A percentile compares a stretch with the other conserved stretches of the same genome.
Evolutionary conservation across 2,113 vertebrate genomes (phyloP).

Genomic region (Epinephelus lanceolatus): DNA sequence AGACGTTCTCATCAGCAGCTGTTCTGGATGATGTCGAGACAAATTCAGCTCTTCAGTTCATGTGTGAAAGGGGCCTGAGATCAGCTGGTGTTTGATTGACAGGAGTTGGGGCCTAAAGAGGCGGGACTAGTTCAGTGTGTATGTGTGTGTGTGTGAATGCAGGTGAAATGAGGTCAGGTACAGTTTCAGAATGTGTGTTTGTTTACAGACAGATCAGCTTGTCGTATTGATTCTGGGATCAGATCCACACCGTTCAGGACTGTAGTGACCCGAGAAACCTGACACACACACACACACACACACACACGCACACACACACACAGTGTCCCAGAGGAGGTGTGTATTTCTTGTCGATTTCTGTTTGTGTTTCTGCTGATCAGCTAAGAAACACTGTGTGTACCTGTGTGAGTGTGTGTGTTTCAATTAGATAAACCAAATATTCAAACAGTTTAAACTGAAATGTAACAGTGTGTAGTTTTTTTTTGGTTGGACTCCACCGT

Average conservation of each 20-base stretch:
- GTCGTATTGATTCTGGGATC: slow-evolving; percentile 59
- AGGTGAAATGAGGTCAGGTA: neutral
- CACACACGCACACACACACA: slow-evolving; percentile 6
- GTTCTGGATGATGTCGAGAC: too few relatives aligned
- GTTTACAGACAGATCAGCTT: slow-evolving; percentile 30
- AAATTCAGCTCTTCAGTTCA: too few relatives aligned
- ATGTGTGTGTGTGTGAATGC: neutral
- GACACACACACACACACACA: slow-evolving; percentile 28
- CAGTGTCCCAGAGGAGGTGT: slow-evolving; percentile 23
- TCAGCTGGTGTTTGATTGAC: neutral
- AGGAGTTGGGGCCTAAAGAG: neutral
- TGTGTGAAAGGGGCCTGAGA: too few relatives aligned
- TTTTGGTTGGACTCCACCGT: too few relatives aligned
- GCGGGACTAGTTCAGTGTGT: neutral
- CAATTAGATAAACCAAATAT: too few relatives aligned
- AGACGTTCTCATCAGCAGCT: too few relatives aligned
- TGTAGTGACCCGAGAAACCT: slow-evolving; percentile 52
- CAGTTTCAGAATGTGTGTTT: slow-evolving; percentile 10
- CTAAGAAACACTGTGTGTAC: neutral
- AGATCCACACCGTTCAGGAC: slow-evolving; percentile 37
- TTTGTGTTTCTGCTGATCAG: slow-evolving; percentile 34
- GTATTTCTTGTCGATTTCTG: slow-evolving; percentile 4
- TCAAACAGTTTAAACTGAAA: neutral
- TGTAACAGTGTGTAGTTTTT: too few relatives aligned
- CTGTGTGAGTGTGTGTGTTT: neutral